Conservation (phyloP, 2,113 vertebrate genomes). For the Oplegnathus fasciatus region DNA sequence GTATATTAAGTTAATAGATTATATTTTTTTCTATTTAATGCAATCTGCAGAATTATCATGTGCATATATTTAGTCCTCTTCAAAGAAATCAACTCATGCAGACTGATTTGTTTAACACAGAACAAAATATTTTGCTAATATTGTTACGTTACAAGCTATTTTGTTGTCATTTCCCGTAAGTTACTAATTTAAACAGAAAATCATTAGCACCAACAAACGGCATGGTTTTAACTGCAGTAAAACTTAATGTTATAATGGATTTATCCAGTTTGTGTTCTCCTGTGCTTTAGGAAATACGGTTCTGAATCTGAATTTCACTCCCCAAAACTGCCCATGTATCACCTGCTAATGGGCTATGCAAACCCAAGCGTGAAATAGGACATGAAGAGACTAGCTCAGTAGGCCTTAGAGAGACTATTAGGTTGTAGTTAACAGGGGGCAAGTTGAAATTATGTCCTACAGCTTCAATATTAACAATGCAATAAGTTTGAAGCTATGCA, state of each 20-base stretch:
- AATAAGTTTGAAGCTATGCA: conserved; percentile 9
- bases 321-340: conserved; percentile 36
- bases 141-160: not conserved
- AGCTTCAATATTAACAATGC: conserved; percentile 27
- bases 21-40: not conserved
- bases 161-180: too few relatives aligned
- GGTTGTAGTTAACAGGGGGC: conserved; percentile 15
- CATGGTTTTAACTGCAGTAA: conserved; percentile 2
- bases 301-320: conserved; percentile 36
- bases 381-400: conserved; percentile 38
- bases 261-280: not conserved
- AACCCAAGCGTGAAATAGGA: conserved; percentile 33
- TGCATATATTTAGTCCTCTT: not conserved
- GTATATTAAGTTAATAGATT: too few relatives aligned
- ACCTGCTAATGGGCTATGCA: conserved; percentile 42
- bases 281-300: conserved; percentile 15
- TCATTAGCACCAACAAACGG: not conserved
- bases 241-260: conserved; percentile 4
- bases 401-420: conserved; percentile 22
- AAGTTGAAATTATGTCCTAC: conserved; percentile 21
- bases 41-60: not conserved
- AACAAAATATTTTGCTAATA: not conserved
- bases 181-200: not conserved
- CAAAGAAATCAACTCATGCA: not conserved
- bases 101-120: too few relatives aligned